Conservation (phyloP, 2,888 invertebrate genomes). For the Hirtodrosophila duncani region DNA sequence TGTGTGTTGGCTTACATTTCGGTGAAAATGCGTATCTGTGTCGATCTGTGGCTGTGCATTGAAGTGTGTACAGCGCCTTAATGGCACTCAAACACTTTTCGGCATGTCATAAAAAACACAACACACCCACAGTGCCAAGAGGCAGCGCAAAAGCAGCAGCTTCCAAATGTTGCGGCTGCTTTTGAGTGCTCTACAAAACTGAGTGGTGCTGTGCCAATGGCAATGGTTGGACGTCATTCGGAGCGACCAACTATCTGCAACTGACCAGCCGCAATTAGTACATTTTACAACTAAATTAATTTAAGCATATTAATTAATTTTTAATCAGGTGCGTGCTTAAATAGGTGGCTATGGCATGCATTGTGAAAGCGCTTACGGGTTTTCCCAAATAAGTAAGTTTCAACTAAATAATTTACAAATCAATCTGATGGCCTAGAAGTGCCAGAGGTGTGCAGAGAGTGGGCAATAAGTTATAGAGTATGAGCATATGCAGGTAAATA, state of each 20-base stretch:
- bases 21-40: constrained; percentile 7
- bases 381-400: constrained; percentile 38
- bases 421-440: constrained; percentile 48
- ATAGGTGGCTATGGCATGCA: constrained; percentile 30
- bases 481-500: background rate
- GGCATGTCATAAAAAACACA: constrained; percentile 66
- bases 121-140: constrained; percentile 30
- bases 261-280: constrained; percentile 34
- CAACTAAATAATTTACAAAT: constrained; percentile 55
- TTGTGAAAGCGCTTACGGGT: constrained; percentile 11
- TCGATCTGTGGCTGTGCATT: constrained; percentile 31
- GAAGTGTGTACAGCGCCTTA: constrained; percentile 58
- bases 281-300: constrained; percentile 55
- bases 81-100: constrained; percentile 68
- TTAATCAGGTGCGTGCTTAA: constrained; percentile 41
- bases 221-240: too few species aligned
- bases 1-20: too few species aligned
- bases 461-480: constrained; percentile 8
- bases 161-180: constrained; percentile 51
- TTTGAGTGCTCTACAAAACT: constrained; percentile 43
- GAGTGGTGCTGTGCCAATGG: constrained; percentile 13
- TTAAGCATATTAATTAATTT: constrained; percentile 56
- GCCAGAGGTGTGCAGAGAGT: constrained; percentile 23
- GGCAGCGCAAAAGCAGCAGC: constrained; percentile 24
- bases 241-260: constrained; percentile 20